phyloP scores from a whole-genome alignment of 2,888 invertebrate species.

The Euplexia lucipara region DNA sequence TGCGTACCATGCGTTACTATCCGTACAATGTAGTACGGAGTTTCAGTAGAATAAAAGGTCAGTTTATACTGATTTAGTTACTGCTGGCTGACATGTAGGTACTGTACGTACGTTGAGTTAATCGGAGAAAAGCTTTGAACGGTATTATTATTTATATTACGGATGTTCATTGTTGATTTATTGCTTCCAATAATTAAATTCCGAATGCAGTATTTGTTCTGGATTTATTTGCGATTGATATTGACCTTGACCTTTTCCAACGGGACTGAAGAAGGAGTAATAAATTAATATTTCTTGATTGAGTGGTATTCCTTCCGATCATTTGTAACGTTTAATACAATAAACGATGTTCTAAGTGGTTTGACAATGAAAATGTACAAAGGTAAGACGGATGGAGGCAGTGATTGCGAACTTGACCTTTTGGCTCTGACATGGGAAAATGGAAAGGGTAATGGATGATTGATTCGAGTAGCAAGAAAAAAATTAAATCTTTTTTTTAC shows the following conservation, averaged over 20 bases:
- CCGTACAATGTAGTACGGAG: too few species aligned
- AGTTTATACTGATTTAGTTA: too few species aligned
- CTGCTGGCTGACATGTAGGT: too few species aligned
- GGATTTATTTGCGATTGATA: background rate
- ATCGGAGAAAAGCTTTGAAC: conserved; percentile 9
- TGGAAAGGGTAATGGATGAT: background rate
- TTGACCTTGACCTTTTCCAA: background rate
- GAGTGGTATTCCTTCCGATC: background rate
- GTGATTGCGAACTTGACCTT: background rate
- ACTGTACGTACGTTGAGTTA: conserved; percentile 9
- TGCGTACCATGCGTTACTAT: too few species aligned
- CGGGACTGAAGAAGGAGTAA: background rate
- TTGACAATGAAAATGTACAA: background rate
- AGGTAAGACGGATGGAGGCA: background rate
- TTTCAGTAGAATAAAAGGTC: too few species aligned
- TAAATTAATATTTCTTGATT: conserved; percentile 8
- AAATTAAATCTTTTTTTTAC: too few species aligned
- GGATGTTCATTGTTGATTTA: conserved; percentile 8
- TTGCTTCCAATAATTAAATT: conserved; percentile 28
- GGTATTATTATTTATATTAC: conserved; percentile 7
- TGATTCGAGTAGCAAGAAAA: background rate
- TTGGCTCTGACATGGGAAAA: background rate
- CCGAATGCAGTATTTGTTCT: background rate
- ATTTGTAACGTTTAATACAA: background rate
- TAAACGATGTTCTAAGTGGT: background rate